phyloP scores from a whole-genome alignment of 2,888 invertebrate genomes.

The Julus scanicus region DNA sequence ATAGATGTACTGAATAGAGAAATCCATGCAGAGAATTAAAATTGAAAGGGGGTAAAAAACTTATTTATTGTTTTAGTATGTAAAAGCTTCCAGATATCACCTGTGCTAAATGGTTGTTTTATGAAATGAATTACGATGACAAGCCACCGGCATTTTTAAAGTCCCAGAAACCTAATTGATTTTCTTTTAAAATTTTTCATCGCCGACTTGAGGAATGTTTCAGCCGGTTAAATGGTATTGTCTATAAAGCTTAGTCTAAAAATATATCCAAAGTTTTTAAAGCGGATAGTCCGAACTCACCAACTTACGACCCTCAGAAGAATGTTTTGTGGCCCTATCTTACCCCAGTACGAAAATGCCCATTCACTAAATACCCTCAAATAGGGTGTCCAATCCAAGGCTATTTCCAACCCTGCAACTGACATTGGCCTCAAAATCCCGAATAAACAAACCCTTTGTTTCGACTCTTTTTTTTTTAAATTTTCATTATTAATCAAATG shows the following conservation, averaged over 20 bases:
- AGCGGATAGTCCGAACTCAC: neutral
- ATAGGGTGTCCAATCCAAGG: neutral
- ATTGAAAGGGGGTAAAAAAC: neutral
- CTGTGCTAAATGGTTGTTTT: conserved; percentile 22
- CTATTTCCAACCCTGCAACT: neutral
- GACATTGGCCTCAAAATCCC: conserved; percentile 12
- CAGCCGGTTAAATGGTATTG: neutral
- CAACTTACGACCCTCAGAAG: too few species aligned
- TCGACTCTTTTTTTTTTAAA: too few species aligned
- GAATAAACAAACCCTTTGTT: conserved; percentile 26
- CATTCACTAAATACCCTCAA: neutral
- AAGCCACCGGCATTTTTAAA: neutral
- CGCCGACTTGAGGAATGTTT: conserved; percentile 9
- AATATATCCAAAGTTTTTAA: neutral
- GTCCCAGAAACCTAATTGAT: conserved; percentile 33
- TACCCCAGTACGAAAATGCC: neutral
- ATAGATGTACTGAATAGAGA: neutral
- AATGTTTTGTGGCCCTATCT: neutral
- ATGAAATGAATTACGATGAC: conserved; percentile 13
- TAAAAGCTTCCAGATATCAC: neutral
- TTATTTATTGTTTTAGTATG: neutral
- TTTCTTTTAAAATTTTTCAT: conserved; percentile 11
- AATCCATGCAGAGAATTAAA: conserved; percentile 9
- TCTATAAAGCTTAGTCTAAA: neutral
- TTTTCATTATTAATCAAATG: neutral